phyloP scores from a whole-genome alignment of 2,113 vertebrate species.

The Pseudolaguvia tuberculata region DNA sequence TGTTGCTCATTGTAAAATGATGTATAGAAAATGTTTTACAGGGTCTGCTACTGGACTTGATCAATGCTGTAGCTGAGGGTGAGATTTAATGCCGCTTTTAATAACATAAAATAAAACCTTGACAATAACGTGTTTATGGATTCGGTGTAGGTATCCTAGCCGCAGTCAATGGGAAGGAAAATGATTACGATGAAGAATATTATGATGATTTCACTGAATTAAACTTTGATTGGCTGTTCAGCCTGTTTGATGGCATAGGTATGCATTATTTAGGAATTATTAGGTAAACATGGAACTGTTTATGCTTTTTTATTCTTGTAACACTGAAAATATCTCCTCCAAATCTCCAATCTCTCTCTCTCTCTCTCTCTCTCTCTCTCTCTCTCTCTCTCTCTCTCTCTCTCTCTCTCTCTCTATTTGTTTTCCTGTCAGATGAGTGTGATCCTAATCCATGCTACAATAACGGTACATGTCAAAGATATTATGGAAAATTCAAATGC shows the following conservation, averaged over 20 bases:
- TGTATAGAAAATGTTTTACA: no score
- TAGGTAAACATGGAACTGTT: no score
- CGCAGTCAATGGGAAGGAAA: no score
- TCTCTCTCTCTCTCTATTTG: background rate
- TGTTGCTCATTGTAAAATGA: no score
- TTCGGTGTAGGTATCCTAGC: no score
- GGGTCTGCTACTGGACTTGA: no score
- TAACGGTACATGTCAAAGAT: slow-evolving; percentile 42
- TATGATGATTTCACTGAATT: slow-evolving; percentile 1
- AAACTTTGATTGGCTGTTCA: slow-evolving; percentile 50
- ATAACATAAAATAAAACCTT: no score
- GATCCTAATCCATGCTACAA: slow-evolving; percentile 60
- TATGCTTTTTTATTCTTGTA: no score
- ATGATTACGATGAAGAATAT: slow-evolving; percentile 12
- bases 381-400: background rate
- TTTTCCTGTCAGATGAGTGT: slow-evolving; percentile 50
- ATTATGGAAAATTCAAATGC: slow-evolving; percentile 46
- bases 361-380: background rate
- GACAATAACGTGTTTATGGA: no score
- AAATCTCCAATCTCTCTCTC: background rate
- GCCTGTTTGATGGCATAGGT: slow-evolving; percentile 48
- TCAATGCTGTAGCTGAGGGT: no score
- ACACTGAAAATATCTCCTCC: no score
- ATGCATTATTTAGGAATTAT: background rate
- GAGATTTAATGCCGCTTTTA: no score